Conservation (phyloP, 2,888 invertebrate genomes). For the Apodemia mormo region DNA sequence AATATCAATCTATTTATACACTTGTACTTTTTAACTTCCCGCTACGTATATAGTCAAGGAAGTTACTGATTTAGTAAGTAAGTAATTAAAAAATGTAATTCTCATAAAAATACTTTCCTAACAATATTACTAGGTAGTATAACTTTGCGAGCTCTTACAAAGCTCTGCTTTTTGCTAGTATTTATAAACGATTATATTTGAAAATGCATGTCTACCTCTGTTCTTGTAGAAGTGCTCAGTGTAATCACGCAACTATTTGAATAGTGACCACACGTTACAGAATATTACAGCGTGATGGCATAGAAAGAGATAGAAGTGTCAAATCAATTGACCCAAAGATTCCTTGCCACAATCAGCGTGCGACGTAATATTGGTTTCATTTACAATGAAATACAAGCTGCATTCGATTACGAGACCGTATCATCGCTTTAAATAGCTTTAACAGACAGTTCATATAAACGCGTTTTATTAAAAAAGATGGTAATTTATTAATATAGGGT, state of each 20-base stretch:
- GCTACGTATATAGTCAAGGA: too few species aligned
- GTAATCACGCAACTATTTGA: conserved; percentile 21
- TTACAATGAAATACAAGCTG: conserved; percentile 66
- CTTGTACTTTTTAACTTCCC: too few species aligned
- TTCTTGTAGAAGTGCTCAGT: not conserved
- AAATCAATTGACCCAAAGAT: conserved; percentile 70
- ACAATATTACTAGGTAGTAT: too few species aligned
- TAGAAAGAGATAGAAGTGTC: conserved; percentile 45
- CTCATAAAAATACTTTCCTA: too few species aligned
- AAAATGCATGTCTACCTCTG: not conserved
- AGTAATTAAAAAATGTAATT: too few species aligned
- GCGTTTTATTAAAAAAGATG: not conserved
- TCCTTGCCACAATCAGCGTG: conserved; percentile 75
- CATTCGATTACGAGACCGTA: conserved; percentile 63
- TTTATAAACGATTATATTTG: too few species aligned
- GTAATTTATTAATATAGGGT: too few species aligned
- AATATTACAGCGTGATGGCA: conserved; percentile 25
- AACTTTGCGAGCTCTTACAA: too few species aligned
- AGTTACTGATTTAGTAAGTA: too few species aligned
- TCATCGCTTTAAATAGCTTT: conserved; percentile 42
- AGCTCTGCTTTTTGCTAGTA: too few species aligned
- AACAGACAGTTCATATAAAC: not conserved
- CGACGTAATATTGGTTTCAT: conserved; percentile 70
- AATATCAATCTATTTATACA: too few species aligned
- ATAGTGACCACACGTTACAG: conserved; percentile 23